phyloP scores from a whole-genome alignment of 2,888 invertebrate genomes.

The Tinea pellionella region DNA sequence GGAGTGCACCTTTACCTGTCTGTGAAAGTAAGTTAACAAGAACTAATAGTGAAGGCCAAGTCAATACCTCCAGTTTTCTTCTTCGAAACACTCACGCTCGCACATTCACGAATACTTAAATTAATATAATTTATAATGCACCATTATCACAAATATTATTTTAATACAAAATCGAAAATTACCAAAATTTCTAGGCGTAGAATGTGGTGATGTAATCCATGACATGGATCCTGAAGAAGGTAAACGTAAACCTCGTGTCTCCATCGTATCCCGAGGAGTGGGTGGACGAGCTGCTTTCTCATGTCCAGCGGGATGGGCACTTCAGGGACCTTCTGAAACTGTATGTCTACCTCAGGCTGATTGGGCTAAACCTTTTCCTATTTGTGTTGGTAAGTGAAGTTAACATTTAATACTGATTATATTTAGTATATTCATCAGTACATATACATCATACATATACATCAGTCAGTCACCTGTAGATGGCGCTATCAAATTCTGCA shows the following conservation, averaged over 20 bases:
- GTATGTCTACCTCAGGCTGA: slow-evolving; percentile 82
- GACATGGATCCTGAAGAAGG: slow-evolving; percentile 47
- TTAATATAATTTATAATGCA: no score
- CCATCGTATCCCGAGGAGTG: slow-evolving; percentile 82
- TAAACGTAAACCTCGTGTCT: slow-evolving; percentile 75
- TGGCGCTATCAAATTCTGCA: no score
- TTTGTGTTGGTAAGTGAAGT: slow-evolving; percentile 73
- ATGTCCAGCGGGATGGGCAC: slow-evolving; percentile 81
- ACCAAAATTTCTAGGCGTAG: slow-evolving; percentile 68
- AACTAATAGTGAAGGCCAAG: no score
- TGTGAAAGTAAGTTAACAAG: slow-evolving; percentile 76
- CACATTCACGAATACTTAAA: no score
- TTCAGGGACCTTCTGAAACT: slow-evolving; percentile 79
- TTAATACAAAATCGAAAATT: neutral
- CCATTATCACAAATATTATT: neutral
- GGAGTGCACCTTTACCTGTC: slow-evolving; percentile 85
- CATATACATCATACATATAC: no score
- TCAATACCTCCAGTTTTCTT: no score
- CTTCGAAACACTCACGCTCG: no score
- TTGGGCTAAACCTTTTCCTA: slow-evolving; percentile 82
- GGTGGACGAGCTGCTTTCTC: slow-evolving; percentile 85
- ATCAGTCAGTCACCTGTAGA: no score
- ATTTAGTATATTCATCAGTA: neutral
- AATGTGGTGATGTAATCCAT: slow-evolving; percentile 80
- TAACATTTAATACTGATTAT: no score